These are phyloP conservation scores for Liasis olivaceus DNA, from an alignment of 2,797 vertebrate species.

Conservation along the genomic window DNA sequence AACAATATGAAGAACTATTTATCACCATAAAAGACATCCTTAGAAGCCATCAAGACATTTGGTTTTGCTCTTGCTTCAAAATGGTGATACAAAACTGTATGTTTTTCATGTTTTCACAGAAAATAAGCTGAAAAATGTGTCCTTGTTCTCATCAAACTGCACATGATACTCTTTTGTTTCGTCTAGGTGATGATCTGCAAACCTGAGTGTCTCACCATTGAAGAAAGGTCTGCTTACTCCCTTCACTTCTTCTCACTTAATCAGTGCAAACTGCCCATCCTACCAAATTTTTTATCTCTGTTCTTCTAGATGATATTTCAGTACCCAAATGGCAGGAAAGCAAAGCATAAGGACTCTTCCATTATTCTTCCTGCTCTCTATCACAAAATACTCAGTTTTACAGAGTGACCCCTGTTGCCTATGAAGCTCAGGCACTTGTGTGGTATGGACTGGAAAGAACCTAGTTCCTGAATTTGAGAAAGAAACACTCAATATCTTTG, in stretches of 20 bases:
- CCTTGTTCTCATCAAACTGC: background rate
- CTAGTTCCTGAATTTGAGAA: too few relatives aligned
- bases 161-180: background rate
- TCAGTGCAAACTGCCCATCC: background rate
- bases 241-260: background rate
- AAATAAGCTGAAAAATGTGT: too few relatives aligned
- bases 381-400: background rate
- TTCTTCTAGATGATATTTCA: background rate
- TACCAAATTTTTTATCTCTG: background rate
- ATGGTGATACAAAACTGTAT: background rate
- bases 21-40: background rate
- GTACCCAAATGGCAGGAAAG: background rate
- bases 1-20: background rate
- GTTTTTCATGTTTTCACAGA: background rate
- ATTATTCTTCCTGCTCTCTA: background rate
- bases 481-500: too few relatives aligned
- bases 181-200: background rate
- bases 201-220: background rate
- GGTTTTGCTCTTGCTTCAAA: background rate
- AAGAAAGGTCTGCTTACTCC: background rate
- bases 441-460: too few relatives aligned
- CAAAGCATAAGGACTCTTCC: background rate
- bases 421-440: too few relatives aligned
- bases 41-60: background rate
- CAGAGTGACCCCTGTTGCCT: background rate